A percentile compares a stretch with the other conserved stretches of the same genome.
These are phyloP conservation scores for Andricus grossulariae DNA, from an alignment of 1,140 invertebrate genomes.

Conservation along the genomic window DNA sequence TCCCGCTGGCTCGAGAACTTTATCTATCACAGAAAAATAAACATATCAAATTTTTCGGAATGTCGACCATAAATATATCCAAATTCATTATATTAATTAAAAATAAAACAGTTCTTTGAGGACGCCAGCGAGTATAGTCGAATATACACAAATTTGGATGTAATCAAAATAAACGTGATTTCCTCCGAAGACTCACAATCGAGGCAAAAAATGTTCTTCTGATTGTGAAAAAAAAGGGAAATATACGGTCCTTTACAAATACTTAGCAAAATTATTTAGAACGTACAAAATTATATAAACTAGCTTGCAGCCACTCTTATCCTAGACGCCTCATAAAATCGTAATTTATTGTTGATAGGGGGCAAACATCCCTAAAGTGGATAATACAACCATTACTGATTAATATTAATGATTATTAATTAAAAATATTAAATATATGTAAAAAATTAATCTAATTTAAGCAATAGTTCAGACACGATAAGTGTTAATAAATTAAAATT, in stretches of 20 bases:
- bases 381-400: no score
- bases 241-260: not conserved
- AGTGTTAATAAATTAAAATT: no score
- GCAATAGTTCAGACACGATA: no score
- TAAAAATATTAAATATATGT: no score
- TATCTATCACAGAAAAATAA: slow-evolving; percentile 19
- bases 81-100: not conserved
- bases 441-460: no score
- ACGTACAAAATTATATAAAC: not conserved
- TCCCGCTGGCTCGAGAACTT: not conserved
- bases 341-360: slow-evolving; percentile 42
- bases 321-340: slow-evolving; percentile 55
- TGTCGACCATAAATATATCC: not conserved
- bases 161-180: not conserved
- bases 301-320: slow-evolving; percentile 45
- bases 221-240: not conserved
- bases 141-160: not conserved
- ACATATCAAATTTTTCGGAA: not conserved
- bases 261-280: not conserved
- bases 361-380: no score
- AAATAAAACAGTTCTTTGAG: no score
- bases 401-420: no score
- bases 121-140: no score
- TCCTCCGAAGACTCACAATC: slow-evolving; percentile 11
- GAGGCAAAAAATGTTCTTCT: not conserved